These are phyloP conservation scores for Melanerpes formicivorus DNA, from an alignment of 2,113 vertebrate genomes.

Conservation along the genomic window DNA sequence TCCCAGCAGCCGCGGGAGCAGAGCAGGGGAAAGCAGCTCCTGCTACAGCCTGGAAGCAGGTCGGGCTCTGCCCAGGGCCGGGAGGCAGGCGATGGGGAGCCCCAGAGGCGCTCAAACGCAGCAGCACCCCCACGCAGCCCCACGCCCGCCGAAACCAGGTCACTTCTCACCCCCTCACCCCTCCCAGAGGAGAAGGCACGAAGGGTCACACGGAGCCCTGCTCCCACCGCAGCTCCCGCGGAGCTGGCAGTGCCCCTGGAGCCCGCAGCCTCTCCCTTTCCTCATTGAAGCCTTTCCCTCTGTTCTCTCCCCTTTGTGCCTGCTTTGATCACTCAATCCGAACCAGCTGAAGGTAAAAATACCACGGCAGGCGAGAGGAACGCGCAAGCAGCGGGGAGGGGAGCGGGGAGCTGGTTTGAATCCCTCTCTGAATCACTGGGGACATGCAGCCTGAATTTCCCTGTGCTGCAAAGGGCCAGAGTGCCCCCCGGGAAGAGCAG, in stretches of 20 bases:
- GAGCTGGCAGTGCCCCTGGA: constrained; percentile 6
- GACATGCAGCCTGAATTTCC: not conserved
- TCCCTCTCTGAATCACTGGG: not conserved
- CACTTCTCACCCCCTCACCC: not conserved
- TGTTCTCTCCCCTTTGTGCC: constrained; percentile 60
- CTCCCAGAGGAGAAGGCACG: not conserved
- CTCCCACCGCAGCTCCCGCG: not conserved
- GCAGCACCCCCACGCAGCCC: not conserved
- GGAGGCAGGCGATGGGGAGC: not conserved
- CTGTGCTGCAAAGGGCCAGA: not conserved
- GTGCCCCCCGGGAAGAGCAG: accelerated
- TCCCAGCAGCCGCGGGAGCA: accelerated
- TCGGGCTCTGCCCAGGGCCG: not conserved
- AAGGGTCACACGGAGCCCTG: not conserved
- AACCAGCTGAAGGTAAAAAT: constrained; percentile 75
- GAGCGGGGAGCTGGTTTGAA: not conserved
- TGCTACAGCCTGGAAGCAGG: not conserved
- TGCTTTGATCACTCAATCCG: constrained; percentile 73
- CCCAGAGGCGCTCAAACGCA: not conserved
- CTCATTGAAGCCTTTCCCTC: constrained; percentile 50
- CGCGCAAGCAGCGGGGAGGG: constrained; percentile 15
- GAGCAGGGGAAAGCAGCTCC: not conserved
- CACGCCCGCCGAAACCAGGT: not conserved
- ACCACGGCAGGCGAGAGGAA: constrained; percentile 54
- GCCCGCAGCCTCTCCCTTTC: constrained; percentile 23